These are phyloP conservation scores for Acanthisitta chloris DNA, from an alignment of 2,113 vertebrate genomes.

Conservation along the genomic window DNA sequence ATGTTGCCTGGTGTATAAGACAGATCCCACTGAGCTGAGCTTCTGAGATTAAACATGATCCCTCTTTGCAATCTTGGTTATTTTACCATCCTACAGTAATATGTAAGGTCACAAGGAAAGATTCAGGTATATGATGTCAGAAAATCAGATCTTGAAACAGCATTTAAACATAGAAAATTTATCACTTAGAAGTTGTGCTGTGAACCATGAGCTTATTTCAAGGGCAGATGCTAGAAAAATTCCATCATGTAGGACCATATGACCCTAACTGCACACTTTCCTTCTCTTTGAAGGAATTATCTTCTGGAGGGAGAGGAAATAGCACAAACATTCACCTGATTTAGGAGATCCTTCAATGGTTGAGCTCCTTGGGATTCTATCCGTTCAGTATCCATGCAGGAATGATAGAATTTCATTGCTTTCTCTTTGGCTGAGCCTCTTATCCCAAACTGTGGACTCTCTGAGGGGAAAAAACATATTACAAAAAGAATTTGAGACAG, in stretches of 20 bases:
- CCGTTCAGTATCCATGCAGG: slow-evolving; percentile 81
- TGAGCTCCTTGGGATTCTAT: slow-evolving; percentile 77
- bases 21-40: background rate
- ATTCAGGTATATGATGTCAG: background rate
- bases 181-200: background rate
- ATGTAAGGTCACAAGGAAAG: background rate
- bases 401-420: slow-evolving; percentile 81
- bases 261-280: background rate
- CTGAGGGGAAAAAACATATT: slow-evolving; percentile 43
- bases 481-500: background rate
- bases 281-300: background rate
- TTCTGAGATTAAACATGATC: background rate
- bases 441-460: slow-evolving; percentile 26
- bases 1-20: background rate
- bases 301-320: background rate
- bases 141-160: background rate
- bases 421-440: slow-evolving; percentile 77
- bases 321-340: slow-evolving; percentile 74
- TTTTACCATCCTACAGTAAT: background rate
- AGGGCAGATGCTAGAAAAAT: background rate
- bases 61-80: background rate
- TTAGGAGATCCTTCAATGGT: slow-evolving; percentile 79
- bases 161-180: background rate
- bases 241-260: background rate
- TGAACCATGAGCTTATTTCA: background rate